phyloP scores from a whole-genome alignment of 2,888 invertebrate genomes.

The Ormyrus labotus region DNA sequence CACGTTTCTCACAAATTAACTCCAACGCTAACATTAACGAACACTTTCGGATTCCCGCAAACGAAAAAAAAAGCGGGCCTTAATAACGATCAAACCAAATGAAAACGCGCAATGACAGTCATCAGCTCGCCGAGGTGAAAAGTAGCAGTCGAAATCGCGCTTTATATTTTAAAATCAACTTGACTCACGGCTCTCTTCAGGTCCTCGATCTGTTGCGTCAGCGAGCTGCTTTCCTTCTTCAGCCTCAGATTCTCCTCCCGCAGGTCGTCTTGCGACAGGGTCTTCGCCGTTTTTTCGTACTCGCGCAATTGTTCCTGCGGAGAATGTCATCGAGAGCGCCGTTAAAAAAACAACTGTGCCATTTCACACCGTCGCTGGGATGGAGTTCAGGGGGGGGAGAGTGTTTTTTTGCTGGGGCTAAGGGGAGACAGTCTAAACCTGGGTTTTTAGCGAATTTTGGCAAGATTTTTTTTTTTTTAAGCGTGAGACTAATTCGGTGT shows the following conservation, averaged over 20 bases:
- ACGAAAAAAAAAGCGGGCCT: too few species aligned
- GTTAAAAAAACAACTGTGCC: neutral
- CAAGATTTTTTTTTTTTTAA: too few species aligned
- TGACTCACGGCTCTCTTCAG: conserved; percentile 80
- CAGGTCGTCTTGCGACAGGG: conserved; percentile 84
- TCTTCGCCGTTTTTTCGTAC: conserved; percentile 70
- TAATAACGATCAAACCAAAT: too few species aligned
- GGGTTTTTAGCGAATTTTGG: too few species aligned
- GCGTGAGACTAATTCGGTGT: too few species aligned
- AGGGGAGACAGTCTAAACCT: too few species aligned
- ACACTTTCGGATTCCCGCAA: too few species aligned
- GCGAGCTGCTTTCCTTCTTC: conserved; percentile 82
- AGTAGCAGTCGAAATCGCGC: neutral
- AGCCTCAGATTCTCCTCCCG: conserved; percentile 84
- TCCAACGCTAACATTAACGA: too few species aligned
- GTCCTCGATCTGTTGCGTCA: conserved; percentile 85
- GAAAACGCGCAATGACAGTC: conserved; percentile 7
- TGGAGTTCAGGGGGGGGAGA: too few species aligned
- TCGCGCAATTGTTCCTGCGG: conserved; percentile 66
- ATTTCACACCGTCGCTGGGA: conserved; percentile 37
- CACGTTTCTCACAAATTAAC: too few species aligned
- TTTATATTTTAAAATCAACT: too few species aligned
- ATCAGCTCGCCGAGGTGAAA: conserved; percentile 16
- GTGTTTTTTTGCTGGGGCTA: too few species aligned
- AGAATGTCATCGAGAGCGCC: neutral